A percentile compares a stretch with the other conserved stretches of the same genome.
phyloP scores from a whole-genome alignment of 2,888 invertebrate species.

The Synanthedon myopaeformis region DNA sequence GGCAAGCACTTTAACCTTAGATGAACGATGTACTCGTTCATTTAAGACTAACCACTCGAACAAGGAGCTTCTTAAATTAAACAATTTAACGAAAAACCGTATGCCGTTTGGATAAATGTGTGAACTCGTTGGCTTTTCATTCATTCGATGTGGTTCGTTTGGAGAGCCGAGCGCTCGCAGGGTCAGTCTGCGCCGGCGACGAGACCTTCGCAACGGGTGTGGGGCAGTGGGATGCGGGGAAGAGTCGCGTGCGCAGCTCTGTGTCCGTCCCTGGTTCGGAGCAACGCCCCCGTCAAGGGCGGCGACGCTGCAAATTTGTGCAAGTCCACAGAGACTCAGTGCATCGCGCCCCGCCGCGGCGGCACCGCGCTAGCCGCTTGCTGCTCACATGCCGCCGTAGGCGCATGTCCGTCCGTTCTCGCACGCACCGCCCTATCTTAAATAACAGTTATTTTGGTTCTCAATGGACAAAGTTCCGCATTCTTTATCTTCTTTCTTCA shows the following conservation, averaged over 20 bases:
- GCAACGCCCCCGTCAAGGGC: slow-evolving; percentile 72
- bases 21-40: no score
- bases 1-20: no score
- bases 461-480: slow-evolving; percentile 63
- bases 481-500: slow-evolving; percentile 45
- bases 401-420: slow-evolving; percentile 27
- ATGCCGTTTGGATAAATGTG: no score
- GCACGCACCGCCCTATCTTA: slow-evolving; percentile 37
- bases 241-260: slow-evolving; percentile 64
- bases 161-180: slow-evolving; percentile 15
- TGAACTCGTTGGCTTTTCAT: neutral
- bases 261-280: slow-evolving; percentile 66
- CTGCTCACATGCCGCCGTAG: slow-evolving; percentile 25
- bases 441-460: slow-evolving; percentile 66
- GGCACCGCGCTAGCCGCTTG: slow-evolving; percentile 55
- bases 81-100: no score
- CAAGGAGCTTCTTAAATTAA: no score
- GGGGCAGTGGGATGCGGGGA: slow-evolving; percentile 39
- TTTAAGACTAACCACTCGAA: no score
- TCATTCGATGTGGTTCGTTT: neutral
- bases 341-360: slow-evolving; percentile 69
- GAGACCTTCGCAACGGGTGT: slow-evolving; percentile 20
- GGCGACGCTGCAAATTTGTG: slow-evolving; percentile 69
- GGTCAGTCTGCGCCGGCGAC: slow-evolving; percentile 15
- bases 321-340: slow-evolving; percentile 65